Evolutionary conservation across 35 echinoderm and acorn worm genomes (phyloP).

Genomic region (Heliocidaris tuberculata): DNA sequence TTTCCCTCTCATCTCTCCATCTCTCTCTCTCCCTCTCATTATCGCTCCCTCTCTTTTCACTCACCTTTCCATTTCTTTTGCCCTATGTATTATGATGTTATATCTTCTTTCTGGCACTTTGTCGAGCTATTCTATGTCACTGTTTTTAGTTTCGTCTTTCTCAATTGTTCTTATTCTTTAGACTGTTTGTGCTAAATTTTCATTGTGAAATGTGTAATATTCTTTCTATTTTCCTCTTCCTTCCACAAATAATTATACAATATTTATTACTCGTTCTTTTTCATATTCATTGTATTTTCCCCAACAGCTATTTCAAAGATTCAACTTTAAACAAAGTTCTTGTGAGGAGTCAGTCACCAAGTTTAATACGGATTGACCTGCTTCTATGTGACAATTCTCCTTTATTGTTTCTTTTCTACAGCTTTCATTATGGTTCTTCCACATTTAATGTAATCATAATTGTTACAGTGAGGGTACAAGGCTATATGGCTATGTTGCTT

Average conservation of each 20-base stretch:
- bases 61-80: too few relatives aligned
- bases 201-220: too few relatives aligned
- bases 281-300: not conserved
- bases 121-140: too few relatives aligned
- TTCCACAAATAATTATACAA: not conserved
- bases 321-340: not conserved
- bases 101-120: too few relatives aligned
- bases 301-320: not conserved
- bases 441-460: too few relatives aligned
- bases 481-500: not conserved
- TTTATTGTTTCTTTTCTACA: not conserved
- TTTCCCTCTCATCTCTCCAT: too few relatives aligned
- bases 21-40: too few relatives aligned
- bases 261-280: not conserved
- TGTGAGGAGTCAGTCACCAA: not conserved
- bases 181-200: too few relatives aligned
- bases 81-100: too few relatives aligned
- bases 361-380: too few relatives aligned
- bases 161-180: not conserved
- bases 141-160: not conserved
- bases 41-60: not conserved
- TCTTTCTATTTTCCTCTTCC: not conserved
- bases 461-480: not conserved
- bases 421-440: not conserved
- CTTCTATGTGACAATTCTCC: not conserved